Base-by-base conservation (phyloP, 2,113 vertebrate species). In the Crypturellus undulatus region DNA sequence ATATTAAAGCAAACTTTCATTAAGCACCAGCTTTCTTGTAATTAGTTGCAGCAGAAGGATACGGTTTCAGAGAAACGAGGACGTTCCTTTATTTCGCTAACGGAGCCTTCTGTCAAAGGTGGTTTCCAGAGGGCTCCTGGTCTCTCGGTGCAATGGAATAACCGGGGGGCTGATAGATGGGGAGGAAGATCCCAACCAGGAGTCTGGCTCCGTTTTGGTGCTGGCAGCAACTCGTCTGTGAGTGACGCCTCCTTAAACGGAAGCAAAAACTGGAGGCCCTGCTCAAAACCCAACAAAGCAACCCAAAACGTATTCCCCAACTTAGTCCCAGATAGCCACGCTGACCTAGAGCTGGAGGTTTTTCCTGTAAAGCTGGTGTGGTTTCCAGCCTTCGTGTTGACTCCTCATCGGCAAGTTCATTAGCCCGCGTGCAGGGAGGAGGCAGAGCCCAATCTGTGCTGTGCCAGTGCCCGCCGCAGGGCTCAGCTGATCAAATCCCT, bases 1-100 rank as follows among this genome's bases (percentile, higher is more conserved):
- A 92, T 96, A 93, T 94, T 96, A 96, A 94, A 95, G 95, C 94
- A 94, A 97, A 92, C 72, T 96, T 97, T 96, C 88, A 96, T 96
- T 96, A 96, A 89, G 83, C 67, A 92, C 59, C 90, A 90, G 70
- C 90, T 93, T 97, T 95, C 88, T 95, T 77, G 51, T 96, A 94
- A 96, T 97, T 95, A 92, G 83, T 93, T 96, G 90, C 90, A 95
- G 84, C 63, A 63, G 90, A 96, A 94, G 88, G 83, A 84, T 97
- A 90, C 0, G 8, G 58, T 94, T 93, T 93, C 88, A 93, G 90
- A 93, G 86, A 93, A 96, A 79, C 80, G 58, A 42, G 81, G 88
- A 63, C 43, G 90, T 92, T 96, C 93, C 79, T 96, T 86, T 86
- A 79, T 92, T 87, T 90, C 67, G 4, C 79, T 90, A 89, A 93